A percentile compares a stretch with the other conserved stretches of the same genome.
Conservation (phyloP, 2,888 invertebrate species). For the Nomada fucata region DNA sequence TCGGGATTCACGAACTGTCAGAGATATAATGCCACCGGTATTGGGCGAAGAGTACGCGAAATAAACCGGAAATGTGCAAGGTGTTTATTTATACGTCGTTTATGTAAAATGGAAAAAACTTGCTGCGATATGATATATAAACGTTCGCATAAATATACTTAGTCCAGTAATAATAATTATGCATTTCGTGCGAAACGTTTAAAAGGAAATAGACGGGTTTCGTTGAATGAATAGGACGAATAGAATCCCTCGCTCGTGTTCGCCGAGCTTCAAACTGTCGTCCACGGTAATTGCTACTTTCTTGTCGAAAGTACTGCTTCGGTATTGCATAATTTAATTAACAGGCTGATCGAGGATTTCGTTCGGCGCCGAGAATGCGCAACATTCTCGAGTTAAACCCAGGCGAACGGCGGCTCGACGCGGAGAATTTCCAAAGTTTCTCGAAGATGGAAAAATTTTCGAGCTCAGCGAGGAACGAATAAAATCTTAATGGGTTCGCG, state of each 20-base stretch:
- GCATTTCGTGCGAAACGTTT: too few relatives aligned
- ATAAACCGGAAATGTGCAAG: neutral
- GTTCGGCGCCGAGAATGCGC: too few relatives aligned
- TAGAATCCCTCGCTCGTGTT: too few relatives aligned
- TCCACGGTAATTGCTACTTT: too few relatives aligned
- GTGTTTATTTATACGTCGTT: neutral
- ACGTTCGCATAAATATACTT: neutral
- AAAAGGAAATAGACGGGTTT: too few relatives aligned
- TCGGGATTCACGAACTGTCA: neutral
- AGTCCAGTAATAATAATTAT: neutral
- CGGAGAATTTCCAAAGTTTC: neutral
- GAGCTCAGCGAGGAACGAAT: neutral
- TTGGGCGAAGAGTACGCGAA: neutral
- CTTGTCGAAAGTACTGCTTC: too few relatives aligned
- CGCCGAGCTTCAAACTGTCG: too few relatives aligned
- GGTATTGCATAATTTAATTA: too few relatives aligned
- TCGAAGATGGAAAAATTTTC: neutral
- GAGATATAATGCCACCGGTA: neutral
- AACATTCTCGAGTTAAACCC: neutral
- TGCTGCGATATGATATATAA: neutral
- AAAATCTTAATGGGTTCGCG: conserved; percentile 11
- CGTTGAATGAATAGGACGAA: too few relatives aligned
- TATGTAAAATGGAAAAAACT: neutral
- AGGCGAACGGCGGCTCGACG: neutral
- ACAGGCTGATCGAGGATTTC: too few relatives aligned